Percentiles rank a stretch among this genome's conserved stretches.
Evolutionary conservation across 2,888 invertebrate species (phyloP).

Genomic region (Dolichopus griseipennis): DNA sequence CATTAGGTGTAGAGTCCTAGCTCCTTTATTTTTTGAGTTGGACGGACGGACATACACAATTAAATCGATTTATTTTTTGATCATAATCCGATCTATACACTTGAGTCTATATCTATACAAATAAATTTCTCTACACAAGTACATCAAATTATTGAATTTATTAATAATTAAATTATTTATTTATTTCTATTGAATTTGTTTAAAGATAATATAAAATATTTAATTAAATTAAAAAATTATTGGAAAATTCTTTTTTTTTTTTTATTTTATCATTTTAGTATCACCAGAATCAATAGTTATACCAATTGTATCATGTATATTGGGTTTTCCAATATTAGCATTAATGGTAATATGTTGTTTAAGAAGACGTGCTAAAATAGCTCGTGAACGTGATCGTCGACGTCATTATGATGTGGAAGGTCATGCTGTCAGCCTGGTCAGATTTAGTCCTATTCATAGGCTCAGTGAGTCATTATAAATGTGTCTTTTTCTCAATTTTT

Average conservation of each 20-base stretch:
- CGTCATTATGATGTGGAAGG: constrained; percentile 74
- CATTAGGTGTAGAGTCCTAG: too few species aligned
- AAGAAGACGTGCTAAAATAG: constrained; percentile 71
- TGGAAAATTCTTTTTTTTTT: neutral
- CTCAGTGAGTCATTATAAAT: constrained; percentile 51
- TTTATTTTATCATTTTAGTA: constrained; percentile 50
- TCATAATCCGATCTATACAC: too few species aligned
- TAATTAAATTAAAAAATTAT: neutral
- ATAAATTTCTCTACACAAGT: too few species aligned
- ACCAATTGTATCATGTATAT: constrained; percentile 81
- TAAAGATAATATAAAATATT: too few species aligned
- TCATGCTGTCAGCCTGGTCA: constrained; percentile 72
- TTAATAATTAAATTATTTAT: neutral
- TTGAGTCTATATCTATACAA: too few species aligned
- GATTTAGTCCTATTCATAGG: constrained; percentile 63
- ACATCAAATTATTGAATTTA: too few species aligned
- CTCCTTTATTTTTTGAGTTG: too few species aligned
- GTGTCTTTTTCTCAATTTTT: constrained; percentile 25
- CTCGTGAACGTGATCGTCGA: constrained; percentile 70
- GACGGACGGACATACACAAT: too few species aligned
- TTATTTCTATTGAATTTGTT: neutral
- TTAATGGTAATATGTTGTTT: constrained; percentile 80
- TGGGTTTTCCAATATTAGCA: constrained; percentile 79
- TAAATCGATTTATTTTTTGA: too few species aligned
- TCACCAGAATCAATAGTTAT: constrained; percentile 81